These are phyloP conservation scores for Blastobasis adustella DNA, from an alignment of 2,888 invertebrate species.

Conservation along the genomic window DNA sequence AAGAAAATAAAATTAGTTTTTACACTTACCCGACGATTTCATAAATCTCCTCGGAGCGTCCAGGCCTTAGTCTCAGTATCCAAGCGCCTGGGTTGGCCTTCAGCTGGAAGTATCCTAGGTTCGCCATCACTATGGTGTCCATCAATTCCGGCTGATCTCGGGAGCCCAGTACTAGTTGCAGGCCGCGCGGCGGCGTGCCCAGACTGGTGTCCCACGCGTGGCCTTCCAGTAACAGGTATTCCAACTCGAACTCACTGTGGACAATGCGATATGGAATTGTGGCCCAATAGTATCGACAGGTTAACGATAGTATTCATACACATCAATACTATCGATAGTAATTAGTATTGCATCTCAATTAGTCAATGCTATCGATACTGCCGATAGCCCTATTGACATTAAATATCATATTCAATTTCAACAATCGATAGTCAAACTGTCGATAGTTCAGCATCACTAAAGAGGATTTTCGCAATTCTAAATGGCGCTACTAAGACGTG, in stretches of 20 bases:
- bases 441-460: too few species aligned
- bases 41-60: slow-evolving; percentile 95
- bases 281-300: too few species aligned
- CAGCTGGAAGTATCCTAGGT: slow-evolving; percentile 96
- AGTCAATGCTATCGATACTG: too few species aligned
- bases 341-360: too few species aligned
- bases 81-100: slow-evolving; percentile 99
- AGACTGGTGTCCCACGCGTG: slow-evolving; percentile 95
- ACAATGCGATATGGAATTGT: not conserved
- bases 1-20: not conserved
- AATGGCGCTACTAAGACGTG: too few species aligned
- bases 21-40: slow-evolving; percentile 83
- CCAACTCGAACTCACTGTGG: slow-evolving; percentile 93
- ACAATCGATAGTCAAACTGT: too few species aligned
- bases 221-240: slow-evolving; percentile 93
- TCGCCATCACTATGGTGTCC: slow-evolving; percentile 99
- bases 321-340: too few species aligned
- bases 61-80: slow-evolving; percentile 91
- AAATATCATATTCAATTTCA: too few species aligned
- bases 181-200: slow-evolving; percentile 95
- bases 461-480: too few species aligned
- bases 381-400: too few species aligned
- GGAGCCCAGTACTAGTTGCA: slow-evolving; percentile 96
- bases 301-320: too few species aligned
- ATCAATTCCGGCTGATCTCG: slow-evolving; percentile 84